These are phyloP conservation scores for Drusus annulatus DNA, from an alignment of 1,140 invertebrate genomes.

Conservation along the genomic window DNA sequence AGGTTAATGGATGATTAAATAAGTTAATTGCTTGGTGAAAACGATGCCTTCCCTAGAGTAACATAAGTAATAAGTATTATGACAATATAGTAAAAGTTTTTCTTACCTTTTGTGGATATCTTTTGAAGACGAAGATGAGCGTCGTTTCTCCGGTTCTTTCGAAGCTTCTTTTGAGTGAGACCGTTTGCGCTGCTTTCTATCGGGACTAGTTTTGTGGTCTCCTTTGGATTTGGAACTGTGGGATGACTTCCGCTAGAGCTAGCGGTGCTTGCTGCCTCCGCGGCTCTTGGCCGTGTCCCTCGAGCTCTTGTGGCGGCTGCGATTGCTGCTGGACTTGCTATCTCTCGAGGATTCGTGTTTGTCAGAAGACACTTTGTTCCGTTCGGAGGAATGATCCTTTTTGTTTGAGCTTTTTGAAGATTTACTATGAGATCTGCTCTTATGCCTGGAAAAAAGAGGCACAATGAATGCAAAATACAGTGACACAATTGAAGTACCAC, in stretches of 20 bases:
- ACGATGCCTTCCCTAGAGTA: no score
- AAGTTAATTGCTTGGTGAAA: no score
- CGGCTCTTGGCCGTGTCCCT: constrained; percentile 63
- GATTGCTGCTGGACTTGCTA: constrained; percentile 60
- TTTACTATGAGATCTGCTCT: constrained; percentile 53
- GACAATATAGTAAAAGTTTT: no score
- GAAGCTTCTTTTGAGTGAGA: constrained; percentile 62
- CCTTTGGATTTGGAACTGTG: constrained; percentile 58
- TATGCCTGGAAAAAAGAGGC: constrained; percentile 43
- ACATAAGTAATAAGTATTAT: no score
- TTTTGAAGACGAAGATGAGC: constrained; percentile 53
- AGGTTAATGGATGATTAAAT: no score
- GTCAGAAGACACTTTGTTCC: constrained; percentile 62
- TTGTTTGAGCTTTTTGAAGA: constrained; percentile 60
- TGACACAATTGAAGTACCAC: no score
- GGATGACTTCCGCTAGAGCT: constrained; percentile 42
- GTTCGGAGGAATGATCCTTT: constrained; percentile 62
- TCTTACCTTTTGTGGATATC: constrained; percentile 56
- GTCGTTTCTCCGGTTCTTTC: constrained; percentile 40
- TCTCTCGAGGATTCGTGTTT: constrained; percentile 61
- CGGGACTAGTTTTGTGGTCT: constrained; percentile 50
- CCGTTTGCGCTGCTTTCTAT: constrained; percentile 60
- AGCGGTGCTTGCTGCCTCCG: constrained; percentile 27
- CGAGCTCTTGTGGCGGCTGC: constrained; percentile 61
- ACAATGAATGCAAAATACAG: no score